Base-by-base conservation (phyloP, 2,113 vertebrate genomes). In the Toxotes chatareus region DNA sequence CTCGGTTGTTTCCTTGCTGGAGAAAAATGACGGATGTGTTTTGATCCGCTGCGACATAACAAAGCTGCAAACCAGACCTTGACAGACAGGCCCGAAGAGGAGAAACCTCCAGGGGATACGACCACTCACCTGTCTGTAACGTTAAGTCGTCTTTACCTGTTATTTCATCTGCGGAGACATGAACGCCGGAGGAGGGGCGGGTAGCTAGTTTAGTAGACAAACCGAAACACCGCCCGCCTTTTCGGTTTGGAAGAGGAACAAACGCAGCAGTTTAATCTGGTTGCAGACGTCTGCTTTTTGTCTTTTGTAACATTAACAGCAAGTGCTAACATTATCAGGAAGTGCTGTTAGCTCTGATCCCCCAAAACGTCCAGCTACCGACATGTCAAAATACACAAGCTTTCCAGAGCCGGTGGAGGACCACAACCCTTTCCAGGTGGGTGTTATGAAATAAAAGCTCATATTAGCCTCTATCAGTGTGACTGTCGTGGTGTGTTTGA, bases 351-450 rank as follows among this genome's bases (percentile, higher is more conserved):
- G 68, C 64, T 46, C 6, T 21, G 8, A 4, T 36, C 36, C 36
- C 4, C 57, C 13, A 10, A 1, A 60, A 47, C 64, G n/a, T 14
- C 21, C 32, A 17, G n/a, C 42, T 40, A 42, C 40, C 53, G 19
- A 38, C 7, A 95, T 95, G 93, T 95, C 94, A 16, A 94, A 94
- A 55, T 94, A 95, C 86, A 93, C 94, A 0, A 93, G 91, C 85
- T 95, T 95, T 7, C 90, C 94, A 1, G 92, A 93, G 13, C 89
- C 94, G 4, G 81, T 70, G 62, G 95, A 95, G 0, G 94, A 95
- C 67, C 91, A 89, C 27, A 95, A 95, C 83, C 95, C 95, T 38
- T 96, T 95, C 71, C 95, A 95, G 93, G 95, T 96, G 82, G 86
- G 94, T 92, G 71, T 65, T 3, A 11, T 23, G 7, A 46, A 16